Evolutionary conservation across 1,140 invertebrate genomes (phyloP), one percentile per base, ranked within the genome.

Genomic region (Tetragnatha versicolor): DNA sequence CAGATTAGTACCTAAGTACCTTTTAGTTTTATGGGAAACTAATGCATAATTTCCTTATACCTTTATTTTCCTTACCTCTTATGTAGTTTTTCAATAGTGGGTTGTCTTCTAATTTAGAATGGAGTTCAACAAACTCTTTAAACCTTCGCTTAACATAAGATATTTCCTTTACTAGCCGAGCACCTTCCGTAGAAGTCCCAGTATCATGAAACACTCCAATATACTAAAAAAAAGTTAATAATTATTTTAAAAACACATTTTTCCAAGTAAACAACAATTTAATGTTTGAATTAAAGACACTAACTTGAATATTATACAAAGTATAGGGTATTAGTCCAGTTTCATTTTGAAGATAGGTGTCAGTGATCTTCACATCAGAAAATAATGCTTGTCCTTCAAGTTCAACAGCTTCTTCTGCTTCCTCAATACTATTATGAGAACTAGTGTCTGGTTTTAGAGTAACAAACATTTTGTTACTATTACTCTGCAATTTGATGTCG

Each of bases 91-190:
- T 85, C 78, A 85, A 85, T 14, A 69, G 72, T 4, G 82, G 69
- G 66, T 86, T 84, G 39, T 85, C 86, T 79, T 87, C 87, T 53
- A 89, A 80, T 51, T 85, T 83, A 10, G 83, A 81, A 66, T 88
- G 87, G 5, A 89, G 84, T 53, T 83, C 84, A n/a, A 87, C 77
- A 82, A 88, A 89, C 77, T 89, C 88, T 42, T 86, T 81, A 80
- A 88, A 88, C 47, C 87, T 72, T 60, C 87, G 81, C 63, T 85
- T 86, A 3, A 86, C 69, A 47, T 42, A 45, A 20, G 69, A 51
- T 22, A 33, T 39, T 29, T 79, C 66, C 27, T 61, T 61, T 4
- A 79, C 68, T 42, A 79, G 65, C 12, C 63, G 66, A 20, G 66
- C 66, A 49, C n/a, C 20, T 20, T 61, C 77, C 17, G 47, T 42